Evolutionary conservation across 2,113 vertebrate species (phyloP), one percentile per base, ranked within the genome.

Genomic region (Nothoprocta perdicaria): DNA sequence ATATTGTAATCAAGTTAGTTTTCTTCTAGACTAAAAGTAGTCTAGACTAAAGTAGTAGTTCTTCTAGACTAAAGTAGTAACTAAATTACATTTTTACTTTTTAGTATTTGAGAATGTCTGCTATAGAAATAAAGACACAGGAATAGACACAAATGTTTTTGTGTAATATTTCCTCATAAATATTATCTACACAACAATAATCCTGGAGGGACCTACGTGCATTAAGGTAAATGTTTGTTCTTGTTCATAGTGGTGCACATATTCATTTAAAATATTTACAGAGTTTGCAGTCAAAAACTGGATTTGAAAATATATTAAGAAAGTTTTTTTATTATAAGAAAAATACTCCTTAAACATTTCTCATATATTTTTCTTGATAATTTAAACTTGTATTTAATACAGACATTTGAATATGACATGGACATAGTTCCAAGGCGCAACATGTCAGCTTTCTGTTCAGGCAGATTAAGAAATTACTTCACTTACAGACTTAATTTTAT

Each of bases 211-310:
- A 60, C 31, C 50, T 63, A 12, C 74, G 31, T 0, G 1, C 38
- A 41, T 38, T 66, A 65, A 0, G 1, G 29, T 50, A 46, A 62
- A 55, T 27, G 45, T 40, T 63, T 80, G 2, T 13, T 76, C 29
- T 35, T 11, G 4, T 6, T 2, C 10, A 50, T 1, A 3, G 12
- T 40, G 14, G 4, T 5, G 2, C 14, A 45, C 2, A 3, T 12
- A 52, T 40, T 40, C 38, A 88, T 67, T 75, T 50, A 74, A 35
- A 77, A 76, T 9, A 58, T 8, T 72, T 17, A 62, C 16, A 57
- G 41, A 62, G 45, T 73, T 2, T 65, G 33, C 78, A 61, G 27
- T 33, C 8, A 65, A 62, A 17, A 38, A 55, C 48, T 3, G 7
- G 27, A 50, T 53, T 21, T 89, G 50, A 85, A 66, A 27, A 72